Percentiles rank a stretch among this genome's conserved stretches.
Conservation (phyloP, 2,888 invertebrate genomes). For the Platyscelio sp. region DNA sequence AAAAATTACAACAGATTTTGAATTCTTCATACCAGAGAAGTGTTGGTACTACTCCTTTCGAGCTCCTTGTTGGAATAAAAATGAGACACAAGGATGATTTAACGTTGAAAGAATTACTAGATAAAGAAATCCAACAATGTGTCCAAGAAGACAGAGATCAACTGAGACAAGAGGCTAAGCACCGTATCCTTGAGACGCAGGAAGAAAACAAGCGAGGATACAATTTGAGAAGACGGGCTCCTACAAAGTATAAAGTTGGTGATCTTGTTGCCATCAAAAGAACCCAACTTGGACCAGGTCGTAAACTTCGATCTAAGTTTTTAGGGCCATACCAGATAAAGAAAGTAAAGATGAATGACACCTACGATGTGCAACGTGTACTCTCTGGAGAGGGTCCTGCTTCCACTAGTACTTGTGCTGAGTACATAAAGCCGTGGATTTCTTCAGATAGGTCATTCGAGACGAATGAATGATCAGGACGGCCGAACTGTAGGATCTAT, state of each 20-base stretch:
- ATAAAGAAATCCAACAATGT: not conserved
- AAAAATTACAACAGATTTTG: conserved; percentile 71
- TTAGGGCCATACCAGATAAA: not conserved
- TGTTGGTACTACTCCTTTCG: conserved; percentile 61
- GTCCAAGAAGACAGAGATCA: not conserved
- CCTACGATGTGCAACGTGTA: conserved; percentile 19
- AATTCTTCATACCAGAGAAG: conserved; percentile 75
- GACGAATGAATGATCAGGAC: no score
- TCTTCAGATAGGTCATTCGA: no score
- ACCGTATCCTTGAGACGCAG: conserved; percentile 50
- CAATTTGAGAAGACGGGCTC: conserved; percentile 34
- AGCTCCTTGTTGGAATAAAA: conserved; percentile 14
- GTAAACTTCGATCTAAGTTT: no score
- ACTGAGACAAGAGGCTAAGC: conserved; percentile 26
- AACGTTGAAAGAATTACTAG: not conserved
- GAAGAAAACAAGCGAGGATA: conserved; percentile 56
- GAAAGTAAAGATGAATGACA: conserved; percentile 24
- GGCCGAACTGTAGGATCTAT: no score
- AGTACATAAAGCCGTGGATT: not conserved
- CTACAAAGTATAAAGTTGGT: conserved; percentile 61
- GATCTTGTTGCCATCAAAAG: conserved; percentile 79
- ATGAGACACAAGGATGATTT: conserved; percentile 14
- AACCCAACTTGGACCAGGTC: conserved; percentile 59
- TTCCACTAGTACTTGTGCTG: not conserved
- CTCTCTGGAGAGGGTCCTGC: not conserved